Evolutionary conservation across 2,113 vertebrate species (phyloP), one percentile per base, ranked within the genome.

Genomic region (Lampris megalopsis): DNA sequence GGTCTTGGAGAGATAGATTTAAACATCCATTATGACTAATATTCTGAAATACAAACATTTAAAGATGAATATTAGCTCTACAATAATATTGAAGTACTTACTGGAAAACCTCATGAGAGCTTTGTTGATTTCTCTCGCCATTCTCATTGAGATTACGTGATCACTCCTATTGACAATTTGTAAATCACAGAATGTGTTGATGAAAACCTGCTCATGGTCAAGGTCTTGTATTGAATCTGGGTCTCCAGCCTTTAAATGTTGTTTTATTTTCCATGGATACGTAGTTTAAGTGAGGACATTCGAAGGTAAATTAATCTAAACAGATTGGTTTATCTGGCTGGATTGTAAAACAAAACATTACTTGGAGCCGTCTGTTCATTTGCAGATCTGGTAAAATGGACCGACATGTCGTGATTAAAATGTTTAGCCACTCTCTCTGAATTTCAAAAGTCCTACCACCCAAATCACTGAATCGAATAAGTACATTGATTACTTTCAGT

Each of bases 361-460:
- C 73, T 88, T 80, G 70, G 56, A 58, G 47, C 59, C 66, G 72
- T 82, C 86, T 86, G 73, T 77, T 80, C 3, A 47, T 82, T 77
- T 57, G 68, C 9, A 80, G 66, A 83, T 65, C 63, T 72, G 53
- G 60, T 59, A 24, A 71, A 77, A 77, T 73, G 82, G 78, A 65
- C 52, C 48, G 36, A 66, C 11, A 9, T 8, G 36, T 62, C 47
- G 24, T 24, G 24, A 24, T 71, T 41, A 60, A 24, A 68, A 63
- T 77, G 50, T 75, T 73, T 73, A 74, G 68, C 40, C 58, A 75
- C 71, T 61, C 75, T 41, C 72, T 80, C 75, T 78, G 59, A 76
- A 81, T 70, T 79, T 79, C 49, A 73, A 50, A 60, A 50, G 68
- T 54, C 49, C 52, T 38, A 47, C 79, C 68, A 66, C 10, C 45